Conservation (phyloP, 2,888 invertebrate species). For the Watsonalla cultraria region DNA sequence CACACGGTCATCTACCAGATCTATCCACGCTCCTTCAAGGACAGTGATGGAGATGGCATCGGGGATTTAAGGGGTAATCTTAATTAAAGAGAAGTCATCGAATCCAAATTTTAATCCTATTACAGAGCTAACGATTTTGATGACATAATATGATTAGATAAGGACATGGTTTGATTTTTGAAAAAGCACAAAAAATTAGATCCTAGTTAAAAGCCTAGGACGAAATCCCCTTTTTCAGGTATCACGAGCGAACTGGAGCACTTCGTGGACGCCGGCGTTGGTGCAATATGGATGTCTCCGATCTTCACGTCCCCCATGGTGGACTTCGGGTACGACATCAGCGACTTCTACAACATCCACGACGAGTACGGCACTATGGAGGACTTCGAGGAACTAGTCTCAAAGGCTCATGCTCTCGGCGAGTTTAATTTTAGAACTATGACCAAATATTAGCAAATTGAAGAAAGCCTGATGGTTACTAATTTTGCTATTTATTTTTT, state of each 20-base stretch:
- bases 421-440: slow-evolving; percentile 4
- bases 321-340: slow-evolving; percentile 91
- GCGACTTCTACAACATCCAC: slow-evolving; percentile 84
- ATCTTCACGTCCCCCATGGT: slow-evolving; percentile 88
- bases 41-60: slow-evolving; percentile 87
- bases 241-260: slow-evolving; percentile 76
- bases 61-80: slow-evolving; percentile 86
- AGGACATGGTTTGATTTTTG: no score
- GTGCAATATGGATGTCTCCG: slow-evolving; percentile 88
- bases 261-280: slow-evolving; percentile 81
- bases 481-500: background rate
- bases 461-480: background rate
- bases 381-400: slow-evolving; percentile 80
- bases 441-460: background rate
- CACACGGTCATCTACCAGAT: slow-evolving; percentile 89
- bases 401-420: slow-evolving; percentile 71
- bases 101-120: no score
- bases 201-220: no score
- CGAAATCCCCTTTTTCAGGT: slow-evolving; percentile 38
- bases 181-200: no score
- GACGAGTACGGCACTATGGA: slow-evolving; percentile 82
- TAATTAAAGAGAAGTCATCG: background rate
- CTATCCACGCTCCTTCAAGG: slow-evolving; percentile 89
- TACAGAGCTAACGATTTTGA: no score
- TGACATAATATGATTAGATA: no score